Percentiles rank a stretch among this genome's conserved stretches.
These are phyloP conservation scores for Microctenopoma lineatum DNA, from an alignment of 2,797 vertebrate species.

Conservation along the genomic window DNA sequence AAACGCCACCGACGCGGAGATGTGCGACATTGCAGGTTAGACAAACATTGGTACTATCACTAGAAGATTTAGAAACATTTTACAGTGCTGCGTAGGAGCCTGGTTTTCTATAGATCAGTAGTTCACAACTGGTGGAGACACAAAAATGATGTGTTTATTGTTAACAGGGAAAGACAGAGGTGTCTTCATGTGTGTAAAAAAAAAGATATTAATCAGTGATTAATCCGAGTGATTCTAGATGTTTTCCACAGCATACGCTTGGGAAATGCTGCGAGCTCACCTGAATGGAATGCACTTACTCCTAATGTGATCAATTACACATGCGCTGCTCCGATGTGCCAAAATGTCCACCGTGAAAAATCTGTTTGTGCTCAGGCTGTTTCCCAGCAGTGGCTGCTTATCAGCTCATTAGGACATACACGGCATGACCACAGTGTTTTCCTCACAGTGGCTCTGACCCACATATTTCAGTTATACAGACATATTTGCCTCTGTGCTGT, in stretches of 20 bases:
- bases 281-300: neutral
- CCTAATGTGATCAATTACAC: neutral
- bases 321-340: neutral
- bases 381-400: slow-evolving; percentile 37
- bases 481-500: slow-evolving; percentile 17
- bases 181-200: too few relatives aligned
- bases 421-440: slow-evolving; percentile 39
- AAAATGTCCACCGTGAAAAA: neutral
- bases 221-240: neutral
- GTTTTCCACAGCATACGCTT: neutral
- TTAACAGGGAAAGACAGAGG: too few relatives aligned
- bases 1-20: slow-evolving; percentile 93
- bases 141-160: too few relatives aligned
- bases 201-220: too few relatives aligned
- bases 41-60: neutral
- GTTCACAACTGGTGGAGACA: too few relatives aligned
- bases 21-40: slow-evolving; percentile 96
- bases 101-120: too few relatives aligned
- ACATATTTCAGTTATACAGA: slow-evolving; percentile 44
- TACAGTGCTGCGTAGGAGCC: too few relatives aligned
- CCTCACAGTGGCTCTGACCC: slow-evolving; percentile 51
- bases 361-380: slow-evolving; percentile 17
- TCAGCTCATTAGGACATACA: slow-evolving; percentile 28
- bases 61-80: neutral
- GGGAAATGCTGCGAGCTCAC: neutral